phyloP scores from a whole-genome alignment of 1,140 invertebrate species.

The Drosophila willistoni region DNA sequence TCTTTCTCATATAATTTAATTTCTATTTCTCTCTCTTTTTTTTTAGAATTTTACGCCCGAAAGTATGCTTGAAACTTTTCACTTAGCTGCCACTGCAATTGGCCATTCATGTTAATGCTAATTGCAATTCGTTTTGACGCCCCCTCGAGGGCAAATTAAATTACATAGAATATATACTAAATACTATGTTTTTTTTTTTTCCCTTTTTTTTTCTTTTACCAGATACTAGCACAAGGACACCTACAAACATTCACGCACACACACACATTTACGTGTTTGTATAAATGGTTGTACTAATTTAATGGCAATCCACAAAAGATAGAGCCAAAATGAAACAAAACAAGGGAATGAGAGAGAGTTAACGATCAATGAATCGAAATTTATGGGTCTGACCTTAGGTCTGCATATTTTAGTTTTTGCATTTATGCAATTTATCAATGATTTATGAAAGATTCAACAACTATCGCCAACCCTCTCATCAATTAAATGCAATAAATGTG shows the following conservation, averaged over 20 bases:
- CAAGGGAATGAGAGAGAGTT: background rate
- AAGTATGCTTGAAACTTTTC: conserved; percentile 35
- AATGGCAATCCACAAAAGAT: conserved; percentile 25
- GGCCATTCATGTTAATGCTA: conserved; percentile 57
- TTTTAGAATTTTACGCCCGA: background rate
- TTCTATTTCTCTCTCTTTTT: conserved; percentile 24
- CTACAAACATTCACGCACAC: background rate
- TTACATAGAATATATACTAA: conserved; percentile 52
- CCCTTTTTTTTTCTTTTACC: background rate
- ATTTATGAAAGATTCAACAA: conserved; percentile 51
- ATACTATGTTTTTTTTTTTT: conserved; percentile 15
- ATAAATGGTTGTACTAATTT: conserved; percentile 37
- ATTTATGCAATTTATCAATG: conserved; percentile 55
- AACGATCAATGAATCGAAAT: conserved; percentile 38
- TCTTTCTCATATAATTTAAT: background rate
- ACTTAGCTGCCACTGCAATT: conserved; percentile 28
- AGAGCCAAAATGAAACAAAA: background rate
- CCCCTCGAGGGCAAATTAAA: conserved; percentile 56
- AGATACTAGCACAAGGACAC: conserved; percentile 10
- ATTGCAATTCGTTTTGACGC: conserved; percentile 62
- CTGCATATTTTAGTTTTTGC: conserved; percentile 51
- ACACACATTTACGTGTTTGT: background rate
- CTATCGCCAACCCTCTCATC: conserved; percentile 42
- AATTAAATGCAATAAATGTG: conserved; percentile 56
- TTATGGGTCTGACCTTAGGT: conserved; percentile 46